These are phyloP conservation scores for Phlogophora meticulosa DNA, from an alignment of 2,888 invertebrate species.

Conservation along the genomic window DNA sequence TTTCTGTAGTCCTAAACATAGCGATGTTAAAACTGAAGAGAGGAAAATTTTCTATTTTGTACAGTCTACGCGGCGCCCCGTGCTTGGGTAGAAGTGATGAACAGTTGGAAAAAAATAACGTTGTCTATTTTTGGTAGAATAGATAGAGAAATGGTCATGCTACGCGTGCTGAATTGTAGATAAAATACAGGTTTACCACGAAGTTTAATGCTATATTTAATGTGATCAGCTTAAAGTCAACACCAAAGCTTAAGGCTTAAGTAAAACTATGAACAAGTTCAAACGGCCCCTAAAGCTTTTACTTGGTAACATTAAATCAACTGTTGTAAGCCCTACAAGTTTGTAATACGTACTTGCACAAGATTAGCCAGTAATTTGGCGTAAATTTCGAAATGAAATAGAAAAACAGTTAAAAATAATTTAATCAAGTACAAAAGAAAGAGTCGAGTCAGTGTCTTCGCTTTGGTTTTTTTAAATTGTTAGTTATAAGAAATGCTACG, in stretches of 20 bases:
- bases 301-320: conserved; percentile 40
- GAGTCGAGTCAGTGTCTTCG: neutral
- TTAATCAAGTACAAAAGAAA: neutral
- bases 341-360: neutral
- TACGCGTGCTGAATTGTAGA: neutral
- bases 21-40: no score
- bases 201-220: conserved; percentile 48
- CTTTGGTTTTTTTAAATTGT: neutral
- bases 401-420: no score
- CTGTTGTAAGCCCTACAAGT: conserved; percentile 30
- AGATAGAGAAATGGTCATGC: no score
- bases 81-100: no score
- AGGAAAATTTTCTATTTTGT: no score
- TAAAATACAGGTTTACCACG: conserved; percentile 27
- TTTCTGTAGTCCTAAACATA: no score
- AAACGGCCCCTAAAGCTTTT: conserved; percentile 45
- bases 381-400: neutral
- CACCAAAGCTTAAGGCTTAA: conserved; percentile 61
- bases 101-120: no score
- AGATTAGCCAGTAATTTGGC: neutral
- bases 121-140: no score
- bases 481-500: neutral
- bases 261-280: conserved; percentile 53
- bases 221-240: conserved; percentile 60
- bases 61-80: no score